Conservation (phyloP, 2,113 vertebrate genomes). For the Turnix velox region DNA sequence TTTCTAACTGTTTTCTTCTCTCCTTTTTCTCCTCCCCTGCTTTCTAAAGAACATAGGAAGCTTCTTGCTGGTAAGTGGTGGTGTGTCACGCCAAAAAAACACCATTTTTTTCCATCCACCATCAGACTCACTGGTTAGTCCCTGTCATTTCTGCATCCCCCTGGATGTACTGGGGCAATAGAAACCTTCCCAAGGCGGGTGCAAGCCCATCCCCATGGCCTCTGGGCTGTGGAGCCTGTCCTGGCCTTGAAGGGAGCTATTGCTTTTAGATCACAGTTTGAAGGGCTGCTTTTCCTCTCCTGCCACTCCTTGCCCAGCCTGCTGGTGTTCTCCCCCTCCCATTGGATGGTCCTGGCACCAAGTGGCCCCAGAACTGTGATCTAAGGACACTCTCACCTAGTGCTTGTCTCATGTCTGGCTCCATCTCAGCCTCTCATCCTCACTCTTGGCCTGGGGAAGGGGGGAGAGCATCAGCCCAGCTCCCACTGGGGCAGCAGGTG, state of each 20-base stretch:
- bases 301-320: background rate
- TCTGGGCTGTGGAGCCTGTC: background rate
- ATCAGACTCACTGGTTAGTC: background rate
- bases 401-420: background rate
- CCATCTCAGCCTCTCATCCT: slow-evolving; percentile 26
- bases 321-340: rapidly evolving
- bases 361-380: background rate
- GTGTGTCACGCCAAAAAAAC: background rate
- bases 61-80: slow-evolving; percentile 81
- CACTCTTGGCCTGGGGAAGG: background rate
- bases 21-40: slow-evolving; percentile 63
- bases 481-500: rapidly evolving
- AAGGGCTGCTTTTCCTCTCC: background rate
- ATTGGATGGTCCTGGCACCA: background rate
- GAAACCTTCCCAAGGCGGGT: background rate
- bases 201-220: background rate
- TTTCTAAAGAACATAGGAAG: slow-evolving; percentile 84
- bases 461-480: background rate
- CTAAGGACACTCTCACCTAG: background rate
- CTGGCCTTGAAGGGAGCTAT: background rate
- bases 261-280: slow-evolving; percentile 44
- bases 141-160: background rate
- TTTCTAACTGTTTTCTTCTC: slow-evolving; percentile 63
- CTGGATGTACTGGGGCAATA: background rate
- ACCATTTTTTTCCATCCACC: slow-evolving; percentile 8